Evolutionary conservation across 1,140 invertebrate genomes (phyloP).

Genomic region (Armadillidium nasatum): DNA sequence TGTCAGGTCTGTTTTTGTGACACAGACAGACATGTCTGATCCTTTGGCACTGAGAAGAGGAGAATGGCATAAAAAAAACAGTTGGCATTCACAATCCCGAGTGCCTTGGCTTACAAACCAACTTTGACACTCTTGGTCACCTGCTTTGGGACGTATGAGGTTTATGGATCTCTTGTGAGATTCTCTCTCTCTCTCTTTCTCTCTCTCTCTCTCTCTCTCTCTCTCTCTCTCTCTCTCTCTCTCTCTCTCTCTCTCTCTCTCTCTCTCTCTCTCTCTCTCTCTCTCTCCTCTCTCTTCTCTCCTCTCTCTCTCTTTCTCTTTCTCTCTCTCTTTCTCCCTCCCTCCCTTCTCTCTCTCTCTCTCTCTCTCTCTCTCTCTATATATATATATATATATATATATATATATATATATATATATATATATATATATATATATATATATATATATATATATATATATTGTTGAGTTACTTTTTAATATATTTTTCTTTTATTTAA

Average conservation of each 20-base stretch:
- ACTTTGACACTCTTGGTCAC: background rate
- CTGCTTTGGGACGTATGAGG: background rate
- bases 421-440: slow-evolving; percentile 12
- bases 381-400: background rate
- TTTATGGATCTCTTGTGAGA: too few species aligned
- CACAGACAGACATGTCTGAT: too few species aligned
- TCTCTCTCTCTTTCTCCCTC: background rate
- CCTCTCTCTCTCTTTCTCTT: too few species aligned
- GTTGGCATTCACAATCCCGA: too few species aligned
- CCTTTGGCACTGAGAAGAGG: too few species aligned
- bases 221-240: slow-evolving; percentile 27
- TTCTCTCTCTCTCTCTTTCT: background rate
- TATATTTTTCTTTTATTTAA: too few species aligned
- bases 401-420: background rate
- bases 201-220: slow-evolving; percentile 25
- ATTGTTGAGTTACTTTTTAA: too few species aligned
- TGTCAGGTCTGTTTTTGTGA: too few species aligned
- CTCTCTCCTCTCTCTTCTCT: too few species aligned
- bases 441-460: slow-evolving; percentile 16
- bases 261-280: background rate
- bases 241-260: slow-evolving; percentile 16
- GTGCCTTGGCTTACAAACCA: too few species aligned
- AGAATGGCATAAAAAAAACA: too few species aligned
- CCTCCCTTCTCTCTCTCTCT: background rate
- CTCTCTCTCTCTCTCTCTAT: too few species aligned